A percentile compares a stretch with the other conserved stretches of the same genome.
Conservation (phyloP, 2,113 vertebrate genomes). For the Chamaea fasciata region DNA sequence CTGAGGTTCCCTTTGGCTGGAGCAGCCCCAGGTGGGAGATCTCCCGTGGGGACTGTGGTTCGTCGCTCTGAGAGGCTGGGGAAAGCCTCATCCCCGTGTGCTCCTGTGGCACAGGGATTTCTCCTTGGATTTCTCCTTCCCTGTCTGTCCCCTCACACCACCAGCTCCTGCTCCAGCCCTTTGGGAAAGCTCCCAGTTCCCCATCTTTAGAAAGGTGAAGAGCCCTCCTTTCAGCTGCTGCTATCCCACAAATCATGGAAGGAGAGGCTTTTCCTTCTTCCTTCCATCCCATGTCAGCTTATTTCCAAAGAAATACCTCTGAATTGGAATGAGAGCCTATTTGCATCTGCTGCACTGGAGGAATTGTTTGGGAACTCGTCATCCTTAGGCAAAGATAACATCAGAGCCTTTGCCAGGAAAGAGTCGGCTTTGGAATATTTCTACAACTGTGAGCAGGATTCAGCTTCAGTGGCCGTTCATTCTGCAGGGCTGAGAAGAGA, state of each 20-base stretch:
- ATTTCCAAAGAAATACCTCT: background rate
- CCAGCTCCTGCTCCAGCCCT: background rate
- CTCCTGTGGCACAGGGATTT: background rate
- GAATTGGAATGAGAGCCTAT: background rate
- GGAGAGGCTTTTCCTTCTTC: background rate
- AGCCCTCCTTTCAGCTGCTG: background rate
- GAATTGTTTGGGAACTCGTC: background rate
- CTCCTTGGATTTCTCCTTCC: background rate
- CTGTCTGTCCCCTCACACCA: background rate
- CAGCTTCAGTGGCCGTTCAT: background rate
- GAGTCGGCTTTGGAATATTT: background rate
- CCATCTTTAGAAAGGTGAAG: background rate
- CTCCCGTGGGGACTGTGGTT: fast-evolving
- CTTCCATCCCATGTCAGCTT: background rate
- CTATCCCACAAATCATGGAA: background rate
- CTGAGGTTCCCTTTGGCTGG: background rate
- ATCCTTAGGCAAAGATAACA: background rate
- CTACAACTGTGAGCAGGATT: background rate
- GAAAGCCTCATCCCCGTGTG: fast-evolving
- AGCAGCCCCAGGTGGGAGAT: background rate
- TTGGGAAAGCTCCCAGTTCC: background rate
- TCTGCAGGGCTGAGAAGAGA: background rate
- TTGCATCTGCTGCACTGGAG: background rate
- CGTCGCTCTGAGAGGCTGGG: fast-evolving
- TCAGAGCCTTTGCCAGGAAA: background rate